Evolutionary conservation across 2,113 vertebrate genomes (phyloP).

Genomic region (Notarius lentiginosus): DNA sequence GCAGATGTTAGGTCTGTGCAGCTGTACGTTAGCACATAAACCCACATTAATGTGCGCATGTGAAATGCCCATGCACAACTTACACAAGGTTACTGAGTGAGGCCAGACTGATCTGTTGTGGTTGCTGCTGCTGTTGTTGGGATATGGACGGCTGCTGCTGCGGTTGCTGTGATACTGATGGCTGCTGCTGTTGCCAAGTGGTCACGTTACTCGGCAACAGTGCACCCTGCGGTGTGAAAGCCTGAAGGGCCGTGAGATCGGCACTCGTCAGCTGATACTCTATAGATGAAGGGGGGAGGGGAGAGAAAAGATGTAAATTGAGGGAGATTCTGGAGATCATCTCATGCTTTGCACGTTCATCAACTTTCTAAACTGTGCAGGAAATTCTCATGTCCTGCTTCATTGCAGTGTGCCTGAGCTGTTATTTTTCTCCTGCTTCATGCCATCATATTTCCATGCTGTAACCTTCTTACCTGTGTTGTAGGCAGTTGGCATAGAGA

Average conservation of each 20-base stretch:
- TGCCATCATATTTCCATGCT: neutral
- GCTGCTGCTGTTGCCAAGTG: constrained; percentile 88
- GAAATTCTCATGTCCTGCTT: neutral
- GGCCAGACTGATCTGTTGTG: constrained; percentile 83
- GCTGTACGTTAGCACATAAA: constrained; percentile 19
- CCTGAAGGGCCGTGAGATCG: constrained; percentile 87
- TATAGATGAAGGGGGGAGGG: constrained; percentile 60
- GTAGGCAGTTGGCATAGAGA: constrained; percentile 78
- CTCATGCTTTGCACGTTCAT: neutral
- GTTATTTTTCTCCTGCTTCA: neutral
- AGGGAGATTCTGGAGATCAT: neutral
- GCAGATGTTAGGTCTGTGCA: constrained; percentile 30
- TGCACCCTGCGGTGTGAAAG: constrained; percentile 85
- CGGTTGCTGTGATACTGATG: constrained; percentile 71
- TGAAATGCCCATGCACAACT: constrained; percentile 59
- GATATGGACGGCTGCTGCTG: constrained; percentile 77
- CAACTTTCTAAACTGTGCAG: neutral
- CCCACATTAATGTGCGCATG: neutral
- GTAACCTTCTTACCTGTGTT: constrained; percentile 72
- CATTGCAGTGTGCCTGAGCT: neutral
- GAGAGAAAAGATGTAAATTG: constrained; percentile 22
- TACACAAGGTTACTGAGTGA: constrained; percentile 92
- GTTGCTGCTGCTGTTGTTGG: constrained; percentile 69
- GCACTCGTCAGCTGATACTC: constrained; percentile 95
- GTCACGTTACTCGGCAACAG: constrained; percentile 89